Conservation (phyloP, 2,888 invertebrate species). For the Pteria penguin region DNA sequence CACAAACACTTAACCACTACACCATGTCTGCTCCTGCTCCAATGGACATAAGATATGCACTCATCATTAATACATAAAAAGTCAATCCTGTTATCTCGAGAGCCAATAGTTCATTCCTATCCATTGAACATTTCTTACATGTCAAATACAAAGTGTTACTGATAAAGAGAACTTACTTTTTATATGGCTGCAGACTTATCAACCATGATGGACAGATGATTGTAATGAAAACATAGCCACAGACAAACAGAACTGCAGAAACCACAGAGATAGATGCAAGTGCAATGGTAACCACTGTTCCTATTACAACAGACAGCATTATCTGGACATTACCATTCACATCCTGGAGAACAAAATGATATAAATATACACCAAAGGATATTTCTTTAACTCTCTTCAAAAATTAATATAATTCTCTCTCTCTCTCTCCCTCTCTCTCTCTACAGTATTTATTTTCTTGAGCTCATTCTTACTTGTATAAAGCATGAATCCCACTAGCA, state of each 20-base stretch:
- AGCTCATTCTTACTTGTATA: too few species aligned
- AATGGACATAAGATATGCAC: not conserved
- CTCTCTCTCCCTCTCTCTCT: too few species aligned
- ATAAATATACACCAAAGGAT: not conserved
- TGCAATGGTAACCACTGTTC: conserved; percentile 54
- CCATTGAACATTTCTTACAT: too few species aligned
- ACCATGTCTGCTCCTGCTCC: not conserved
- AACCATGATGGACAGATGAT: conserved; percentile 80
- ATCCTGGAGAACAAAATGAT: conserved; percentile 51
- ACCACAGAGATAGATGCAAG: conserved; percentile 68
- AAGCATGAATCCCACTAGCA: too few species aligned
- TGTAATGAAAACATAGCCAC: conserved; percentile 78
- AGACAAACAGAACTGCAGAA: conserved; percentile 71
- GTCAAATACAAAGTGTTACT: too few species aligned
- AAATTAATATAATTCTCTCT: too few species aligned
- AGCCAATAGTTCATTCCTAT: too few species aligned
- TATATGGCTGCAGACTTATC: conserved; percentile 79
- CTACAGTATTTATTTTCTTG: too few species aligned
- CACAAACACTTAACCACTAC: not conserved
- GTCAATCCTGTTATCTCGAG: too few species aligned
- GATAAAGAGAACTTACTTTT: conserved; percentile 77
- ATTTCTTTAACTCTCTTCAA: too few species aligned
- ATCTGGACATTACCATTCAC: conserved; percentile 55
- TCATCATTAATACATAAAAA: too few species aligned
- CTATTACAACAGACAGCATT: conserved; percentile 63